Evolutionary conservation across 1,140 invertebrate species (phyloP), one percentile per base, ranked within the genome.

Genomic region (Cepaea nemoralis): DNA sequence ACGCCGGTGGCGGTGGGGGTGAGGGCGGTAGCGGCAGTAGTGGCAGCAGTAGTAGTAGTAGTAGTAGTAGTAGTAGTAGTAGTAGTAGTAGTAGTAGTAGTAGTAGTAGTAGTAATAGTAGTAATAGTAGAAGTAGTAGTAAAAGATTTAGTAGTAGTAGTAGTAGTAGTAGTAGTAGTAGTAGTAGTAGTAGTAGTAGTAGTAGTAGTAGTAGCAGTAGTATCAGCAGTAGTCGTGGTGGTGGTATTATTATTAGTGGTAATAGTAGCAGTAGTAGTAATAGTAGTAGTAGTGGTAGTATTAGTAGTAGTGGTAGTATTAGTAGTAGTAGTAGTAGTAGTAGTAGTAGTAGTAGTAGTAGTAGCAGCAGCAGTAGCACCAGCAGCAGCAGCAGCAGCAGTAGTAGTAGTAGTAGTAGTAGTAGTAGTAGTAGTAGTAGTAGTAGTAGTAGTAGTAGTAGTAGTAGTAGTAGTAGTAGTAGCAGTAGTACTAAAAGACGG

Each of bases 381-480:
- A n/a, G n/a, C n/a, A 40, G 71, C 42, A 2, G 37, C 42, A 75
- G 71, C 2, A 45, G 37, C 39, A 75, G 37, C 42, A 75, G 48
- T 75, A 45, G 71, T 40, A 75, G 71, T 45, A 40, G 71, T 40
- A 75, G 37, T 40, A 75, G 71, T 40, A 75, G 37, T 75, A 42
- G 71, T 40, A 75, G 71, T 40, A 40, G 71, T 75, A 40, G 71
- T 75, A 40, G 33, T 75, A 40, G 71, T 75, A 40, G 71, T 39
- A 22, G 37, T 40, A 75, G 33, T 40, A 40, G 37, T 40, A 74
- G 71, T 40, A 74, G 71, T 40, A 74, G 10, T 40, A 22, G 37
- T 75, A 75, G 71, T 40, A 75, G 71, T 40, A 75, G 71, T 40
- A 40, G 71, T 40, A 75, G 71, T 40, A 75, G 71, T 75, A 75